Conservation (phyloP, 2,888 invertebrate species). For the Leptinotarsa peninsularis region DNA sequence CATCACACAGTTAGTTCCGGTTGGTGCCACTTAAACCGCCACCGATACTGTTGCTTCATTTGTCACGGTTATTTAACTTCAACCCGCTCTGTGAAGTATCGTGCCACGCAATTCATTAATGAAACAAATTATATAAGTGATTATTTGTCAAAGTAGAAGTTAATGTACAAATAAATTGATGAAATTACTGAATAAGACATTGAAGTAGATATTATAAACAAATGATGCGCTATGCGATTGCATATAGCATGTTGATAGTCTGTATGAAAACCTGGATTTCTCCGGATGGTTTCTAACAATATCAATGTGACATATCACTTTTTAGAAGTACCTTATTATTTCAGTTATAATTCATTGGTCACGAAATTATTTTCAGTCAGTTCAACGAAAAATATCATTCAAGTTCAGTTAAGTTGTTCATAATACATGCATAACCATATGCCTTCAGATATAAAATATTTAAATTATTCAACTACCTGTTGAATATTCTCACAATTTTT, state of each 20-base stretch:
- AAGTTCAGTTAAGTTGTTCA: no score
- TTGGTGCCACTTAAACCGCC: constrained; percentile 53
- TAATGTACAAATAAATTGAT: not conserved
- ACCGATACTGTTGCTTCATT: constrained; percentile 60
- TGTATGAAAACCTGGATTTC: not conserved
- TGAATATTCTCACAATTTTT: no score
- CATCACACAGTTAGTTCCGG: constrained; percentile 62
- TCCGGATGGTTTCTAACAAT: no score
- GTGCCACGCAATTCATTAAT: constrained; percentile 34
- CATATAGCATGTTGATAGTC: not conserved
- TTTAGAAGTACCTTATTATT: no score
- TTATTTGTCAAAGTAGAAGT: constrained; percentile 21
- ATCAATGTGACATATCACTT: no score
- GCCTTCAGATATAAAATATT: no score
- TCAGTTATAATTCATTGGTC: no score
- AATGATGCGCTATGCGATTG: not conserved
- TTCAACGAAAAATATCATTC: no score
- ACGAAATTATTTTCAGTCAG: no score
- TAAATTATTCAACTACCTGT: no score
- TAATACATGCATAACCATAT: no score
- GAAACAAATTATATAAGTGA: constrained; percentile 34
- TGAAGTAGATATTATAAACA: not conserved
- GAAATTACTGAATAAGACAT: not conserved
- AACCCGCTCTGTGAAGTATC: constrained; percentile 41
- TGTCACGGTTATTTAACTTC: constrained; percentile 61